phyloP scores from a whole-genome alignment of 2,113 vertebrate species.

The Triplophysa siluroides region DNA sequence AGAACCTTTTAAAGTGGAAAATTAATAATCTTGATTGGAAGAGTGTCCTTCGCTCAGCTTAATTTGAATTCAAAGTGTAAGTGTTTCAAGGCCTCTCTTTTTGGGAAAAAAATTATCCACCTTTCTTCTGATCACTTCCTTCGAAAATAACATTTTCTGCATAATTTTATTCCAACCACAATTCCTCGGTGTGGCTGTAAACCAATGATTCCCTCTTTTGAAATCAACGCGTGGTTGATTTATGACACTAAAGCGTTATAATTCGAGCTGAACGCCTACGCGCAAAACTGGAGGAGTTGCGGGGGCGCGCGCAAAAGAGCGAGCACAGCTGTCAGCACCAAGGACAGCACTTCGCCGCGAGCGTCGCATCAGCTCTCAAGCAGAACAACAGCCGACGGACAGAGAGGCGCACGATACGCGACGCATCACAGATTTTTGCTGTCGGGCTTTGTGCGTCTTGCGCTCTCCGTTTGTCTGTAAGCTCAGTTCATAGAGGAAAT shows the following conservation, averaged over 20 bases:
- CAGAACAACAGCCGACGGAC: slow-evolving; percentile 50
- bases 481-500: slow-evolving; percentile 18
- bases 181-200: background rate
- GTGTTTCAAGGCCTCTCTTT: background rate
- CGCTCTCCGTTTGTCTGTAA: background rate
- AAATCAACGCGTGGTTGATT: slow-evolving; percentile 12
- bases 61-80: too few relatives aligned
- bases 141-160: background rate
- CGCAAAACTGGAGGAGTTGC: slow-evolving; percentile 51
- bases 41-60: too few relatives aligned
- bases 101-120: too few relatives aligned
- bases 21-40: too few relatives aligned
- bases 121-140: background rate
- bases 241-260: slow-evolving; percentile 34
- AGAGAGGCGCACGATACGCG: slow-evolving; percentile 34
- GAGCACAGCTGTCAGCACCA: slow-evolving; percentile 77
- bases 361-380: slow-evolving; percentile 49
- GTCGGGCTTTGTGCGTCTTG: slow-evolving; percentile 12
- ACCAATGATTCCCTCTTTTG: background rate
- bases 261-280: slow-evolving; percentile 60
- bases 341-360: slow-evolving; percentile 69
- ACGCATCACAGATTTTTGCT: background rate
- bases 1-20: too few relatives aligned
- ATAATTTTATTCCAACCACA: background rate
- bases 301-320: slow-evolving; percentile 70